These are phyloP conservation scores for Clepsis dumicolana DNA, from an alignment of 2,888 invertebrate species.

Conservation along the genomic window DNA sequence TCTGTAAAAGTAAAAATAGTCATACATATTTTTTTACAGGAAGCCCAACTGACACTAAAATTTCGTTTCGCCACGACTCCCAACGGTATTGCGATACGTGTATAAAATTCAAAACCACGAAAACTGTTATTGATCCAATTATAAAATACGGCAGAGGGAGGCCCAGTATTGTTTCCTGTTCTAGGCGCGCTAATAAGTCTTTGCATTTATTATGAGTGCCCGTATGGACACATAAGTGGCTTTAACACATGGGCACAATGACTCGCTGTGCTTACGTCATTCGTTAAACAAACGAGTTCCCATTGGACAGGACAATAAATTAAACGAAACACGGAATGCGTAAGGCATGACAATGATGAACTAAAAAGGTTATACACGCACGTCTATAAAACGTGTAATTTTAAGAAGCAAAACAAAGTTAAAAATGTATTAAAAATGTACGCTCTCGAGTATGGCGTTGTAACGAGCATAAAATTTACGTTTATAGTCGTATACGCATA, in stretches of 20 bases:
- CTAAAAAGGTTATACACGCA: neutral
- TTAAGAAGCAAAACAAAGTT: neutral
- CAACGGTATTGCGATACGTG: slow-evolving; percentile 20
- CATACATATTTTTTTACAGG: slow-evolving; percentile 1
- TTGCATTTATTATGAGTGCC: slow-evolving; percentile 19
- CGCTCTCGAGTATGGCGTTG: neutral
- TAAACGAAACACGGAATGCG: slow-evolving; percentile 33
- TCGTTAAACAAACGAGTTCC: slow-evolving; percentile 48
- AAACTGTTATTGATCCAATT: slow-evolving; percentile 5
- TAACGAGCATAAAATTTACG: neutral
- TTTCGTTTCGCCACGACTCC: neutral
- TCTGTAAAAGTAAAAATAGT: neutral
- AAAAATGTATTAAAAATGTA: neutral
- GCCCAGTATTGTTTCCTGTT: slow-evolving; percentile 10
- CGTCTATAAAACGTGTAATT: neutral
- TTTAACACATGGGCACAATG: slow-evolving; percentile 21
- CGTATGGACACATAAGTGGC: slow-evolving; percentile 12
- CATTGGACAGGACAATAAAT: slow-evolving; percentile 47
- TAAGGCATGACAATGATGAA: slow-evolving; percentile 8
- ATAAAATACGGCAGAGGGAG: slow-evolving; percentile 7
- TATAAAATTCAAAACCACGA: slow-evolving; percentile 7
- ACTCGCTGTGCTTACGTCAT: slow-evolving; percentile 41
- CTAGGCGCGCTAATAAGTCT: neutral
- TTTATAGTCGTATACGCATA: slow-evolving; percentile 6
- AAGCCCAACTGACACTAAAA: slow-evolving; percentile 5